Evolutionary conservation across 2,888 invertebrate species (phyloP).

Genomic region (Athalia rosae): DNA sequence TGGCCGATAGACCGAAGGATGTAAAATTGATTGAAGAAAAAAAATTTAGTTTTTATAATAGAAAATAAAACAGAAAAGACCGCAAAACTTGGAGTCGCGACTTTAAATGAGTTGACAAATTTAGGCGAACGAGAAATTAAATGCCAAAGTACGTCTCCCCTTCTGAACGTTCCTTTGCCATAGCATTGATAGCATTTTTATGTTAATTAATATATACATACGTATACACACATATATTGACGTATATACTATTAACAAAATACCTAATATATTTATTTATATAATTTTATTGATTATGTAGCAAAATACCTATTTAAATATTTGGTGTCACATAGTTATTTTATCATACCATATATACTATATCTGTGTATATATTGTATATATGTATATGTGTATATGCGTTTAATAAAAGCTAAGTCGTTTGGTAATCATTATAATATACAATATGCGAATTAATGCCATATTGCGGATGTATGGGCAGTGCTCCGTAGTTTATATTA

Average conservation of each 20-base stretch:
- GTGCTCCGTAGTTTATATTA: conserved; percentile 60
- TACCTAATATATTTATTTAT: conserved; percentile 52
- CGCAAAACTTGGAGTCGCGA: no score
- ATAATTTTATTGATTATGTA: conserved; percentile 71
- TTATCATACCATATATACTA: background rate
- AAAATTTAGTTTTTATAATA: no score
- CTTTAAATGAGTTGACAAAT: no score
- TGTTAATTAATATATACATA: background rate
- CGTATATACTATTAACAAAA: no score
- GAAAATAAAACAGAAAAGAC: no score
- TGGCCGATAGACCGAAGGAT: no score
- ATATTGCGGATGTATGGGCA: conserved; percentile 68
- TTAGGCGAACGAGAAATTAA: no score
- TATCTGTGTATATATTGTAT: background rate
- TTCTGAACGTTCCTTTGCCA: no score
- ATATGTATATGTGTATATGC: background rate
- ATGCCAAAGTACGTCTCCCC: no score
- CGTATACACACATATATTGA: background rate
- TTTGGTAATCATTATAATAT: conserved; percentile 62
- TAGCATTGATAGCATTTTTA: background rate
- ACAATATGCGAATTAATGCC: conserved; percentile 68
- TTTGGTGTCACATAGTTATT: conserved; percentile 67
- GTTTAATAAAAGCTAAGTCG: conserved; percentile 66
- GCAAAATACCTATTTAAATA: conserved; percentile 73
- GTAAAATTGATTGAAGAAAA: no score